These are phyloP conservation scores for Vidua chalybeata DNA, from an alignment of 2,113 vertebrate species.

Conservation along the genomic window DNA sequence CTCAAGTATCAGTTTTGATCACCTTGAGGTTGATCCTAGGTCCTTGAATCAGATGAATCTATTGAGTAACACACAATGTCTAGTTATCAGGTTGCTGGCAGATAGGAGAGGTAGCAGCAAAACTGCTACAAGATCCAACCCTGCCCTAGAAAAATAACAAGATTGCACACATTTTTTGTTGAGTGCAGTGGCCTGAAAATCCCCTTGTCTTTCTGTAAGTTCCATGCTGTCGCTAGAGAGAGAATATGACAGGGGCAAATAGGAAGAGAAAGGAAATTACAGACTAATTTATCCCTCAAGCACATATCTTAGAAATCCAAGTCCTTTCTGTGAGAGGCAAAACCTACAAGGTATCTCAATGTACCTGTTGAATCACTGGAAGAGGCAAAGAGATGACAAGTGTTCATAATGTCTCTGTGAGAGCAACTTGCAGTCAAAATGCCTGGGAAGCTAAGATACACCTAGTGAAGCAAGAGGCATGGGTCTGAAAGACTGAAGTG, in stretches of 20 bases:
- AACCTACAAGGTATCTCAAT: rapidly evolving
- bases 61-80: not conserved
- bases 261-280: not conserved
- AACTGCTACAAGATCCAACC: not conserved
- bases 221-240: not conserved
- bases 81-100: not conserved
- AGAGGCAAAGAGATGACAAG: not conserved
- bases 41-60: not conserved
- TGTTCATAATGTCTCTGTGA: not conserved
- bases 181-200: not conserved
- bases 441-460: not conserved
- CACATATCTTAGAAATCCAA: not conserved
- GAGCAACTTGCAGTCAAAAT: not conserved
- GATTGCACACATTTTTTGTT: not conserved
- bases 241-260: not conserved
- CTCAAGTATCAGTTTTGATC: not conserved
- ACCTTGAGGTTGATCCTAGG: not conserved
- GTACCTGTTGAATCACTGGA: rapidly evolving
- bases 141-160: not conserved
- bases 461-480: not conserved
- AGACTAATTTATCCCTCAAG: not conserved
- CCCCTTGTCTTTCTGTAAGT: not conserved
- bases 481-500: not conserved
- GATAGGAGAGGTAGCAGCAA: not conserved
- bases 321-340: not conserved